Evolutionary conservation across 64 coral and sea anemone genomes (phyloP), one percentile per base, ranked within the genome.

Genomic region (Anthopleura sola): DNA sequence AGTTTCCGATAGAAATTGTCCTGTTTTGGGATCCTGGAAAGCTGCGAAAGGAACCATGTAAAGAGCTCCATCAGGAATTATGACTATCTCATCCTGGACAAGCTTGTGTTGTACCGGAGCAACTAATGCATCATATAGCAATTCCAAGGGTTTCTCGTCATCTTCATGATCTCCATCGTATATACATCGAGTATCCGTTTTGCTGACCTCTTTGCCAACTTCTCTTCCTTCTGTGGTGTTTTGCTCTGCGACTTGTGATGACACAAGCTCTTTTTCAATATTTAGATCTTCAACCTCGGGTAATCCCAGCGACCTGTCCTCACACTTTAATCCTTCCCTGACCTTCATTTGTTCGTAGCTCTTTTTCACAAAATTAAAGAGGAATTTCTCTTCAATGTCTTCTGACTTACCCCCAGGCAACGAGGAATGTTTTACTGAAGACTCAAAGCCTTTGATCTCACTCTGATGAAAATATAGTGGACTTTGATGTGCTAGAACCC

Each of bases 1-100:
- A 37, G 74, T 76, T 76, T 76, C 74, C 21, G 74, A 76, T 5
- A 76, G 31, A 39, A 31, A 76, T 34, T 32, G 74, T 76, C 74
- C 74, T 32, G 74, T 76, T 3, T 76, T 32, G 6, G 74, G 74
- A 32, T 76, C 74, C 74, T 34, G 74, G 23, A 76, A 32, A 31
- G 74, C 74, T 32, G 74, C 74, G 31, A 37, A 76, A 32, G 74
- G 74, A 7, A 76, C 74, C 16, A 39, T 39, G 21, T 76, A 31
- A 6, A 76, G 16, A 32, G 33, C 15, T 19, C 74, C 34, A 76
- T 76, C 74, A 18, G 74, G 74, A 76, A 76, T 76, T 4, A 76
- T 76, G 74, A 76, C 74, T 38, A 76, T 76, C 37, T 76, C 74
- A 37, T 53, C 50, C 50, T 53, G 50, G 6, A 53, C 50, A 53